Evolutionary conservation across 2,888 invertebrate species (phyloP).

Genomic region (Drosophila demipolita): DNA sequence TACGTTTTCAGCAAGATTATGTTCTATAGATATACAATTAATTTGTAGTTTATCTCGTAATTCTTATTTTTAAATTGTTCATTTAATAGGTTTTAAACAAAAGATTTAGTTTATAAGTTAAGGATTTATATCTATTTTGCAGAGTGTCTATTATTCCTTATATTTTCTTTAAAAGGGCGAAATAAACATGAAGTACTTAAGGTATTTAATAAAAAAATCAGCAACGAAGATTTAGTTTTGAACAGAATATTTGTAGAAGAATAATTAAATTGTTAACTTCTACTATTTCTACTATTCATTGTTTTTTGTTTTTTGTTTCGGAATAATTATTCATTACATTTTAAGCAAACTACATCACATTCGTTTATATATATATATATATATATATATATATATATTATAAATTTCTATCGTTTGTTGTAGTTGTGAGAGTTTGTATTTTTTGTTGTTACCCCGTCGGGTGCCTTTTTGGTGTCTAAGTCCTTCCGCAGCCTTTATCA

Average conservation of each 20-base stretch:
- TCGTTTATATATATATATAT: not conserved
- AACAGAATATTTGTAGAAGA: not conserved
- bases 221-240: not conserved
- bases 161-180: not conserved
- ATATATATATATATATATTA: not conserved
- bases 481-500: conserved; percentile 76
- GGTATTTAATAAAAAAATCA: not conserved
- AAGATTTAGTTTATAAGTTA: too few relatives aligned
- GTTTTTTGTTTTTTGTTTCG: not conserved
- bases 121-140: too few relatives aligned
- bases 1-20: not conserved
- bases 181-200: too few relatives aligned
- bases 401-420: not conserved
- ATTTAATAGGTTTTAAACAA: too few relatives aligned
- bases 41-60: not conserved
- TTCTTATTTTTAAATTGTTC: not conserved
- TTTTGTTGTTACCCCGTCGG: conserved; percentile 21
- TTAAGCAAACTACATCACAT: conserved; percentile 8
- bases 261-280: too few relatives aligned
- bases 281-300: not conserved
- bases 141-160: too few relatives aligned
- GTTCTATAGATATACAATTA: not conserved
- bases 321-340: not conserved
- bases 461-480: conserved; percentile 68
- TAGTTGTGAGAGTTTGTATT: conserved; percentile 26